A percentile compares a stretch with the other conserved stretches of the same genome.
Evolutionary conservation across 2,888 invertebrate species (phyloP).

Genomic region (Lasioglossum oenotherae): DNA sequence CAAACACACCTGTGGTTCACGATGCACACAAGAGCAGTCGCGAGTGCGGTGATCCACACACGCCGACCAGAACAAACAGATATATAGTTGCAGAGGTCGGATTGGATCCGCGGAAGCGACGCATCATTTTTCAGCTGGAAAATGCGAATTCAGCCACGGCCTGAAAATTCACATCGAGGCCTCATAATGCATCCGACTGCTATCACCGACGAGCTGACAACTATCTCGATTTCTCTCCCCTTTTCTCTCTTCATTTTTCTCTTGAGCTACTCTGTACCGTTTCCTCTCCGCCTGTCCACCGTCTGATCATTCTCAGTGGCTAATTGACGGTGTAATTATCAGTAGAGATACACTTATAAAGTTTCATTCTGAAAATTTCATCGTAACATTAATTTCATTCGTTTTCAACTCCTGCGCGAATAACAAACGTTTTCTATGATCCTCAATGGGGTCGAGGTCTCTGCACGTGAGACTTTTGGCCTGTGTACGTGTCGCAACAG

Average conservation of each 20-base stretch:
- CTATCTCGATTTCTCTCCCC: conserved; percentile 53
- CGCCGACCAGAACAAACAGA: conserved; percentile 43
- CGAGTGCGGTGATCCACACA: conserved; percentile 31
- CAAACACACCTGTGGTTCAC: conserved; percentile 30
- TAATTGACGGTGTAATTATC: conserved; percentile 19
- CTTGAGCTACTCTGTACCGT: background rate
- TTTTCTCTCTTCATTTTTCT: background rate
- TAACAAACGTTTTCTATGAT: background rate
- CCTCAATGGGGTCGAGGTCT: background rate
- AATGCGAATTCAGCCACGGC: conserved; percentile 67
- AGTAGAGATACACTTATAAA: background rate
- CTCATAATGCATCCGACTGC: conserved; percentile 64
- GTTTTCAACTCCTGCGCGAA: too few relatives aligned
- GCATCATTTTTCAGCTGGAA: conserved; percentile 67
- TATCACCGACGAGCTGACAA: conserved; percentile 53
- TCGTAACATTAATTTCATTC: background rate
- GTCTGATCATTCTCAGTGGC: background rate
- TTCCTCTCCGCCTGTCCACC: background rate
- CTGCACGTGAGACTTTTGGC: background rate
- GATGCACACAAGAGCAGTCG: background rate
- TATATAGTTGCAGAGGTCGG: conserved; percentile 23
- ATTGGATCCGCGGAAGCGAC: conserved; percentile 43
- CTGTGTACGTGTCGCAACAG: background rate
- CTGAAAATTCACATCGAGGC: conserved; percentile 66
- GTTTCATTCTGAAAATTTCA: background rate